Evolutionary conservation across 2,888 invertebrate species (phyloP).

Genomic region (Ephialtes manifestator): DNA sequence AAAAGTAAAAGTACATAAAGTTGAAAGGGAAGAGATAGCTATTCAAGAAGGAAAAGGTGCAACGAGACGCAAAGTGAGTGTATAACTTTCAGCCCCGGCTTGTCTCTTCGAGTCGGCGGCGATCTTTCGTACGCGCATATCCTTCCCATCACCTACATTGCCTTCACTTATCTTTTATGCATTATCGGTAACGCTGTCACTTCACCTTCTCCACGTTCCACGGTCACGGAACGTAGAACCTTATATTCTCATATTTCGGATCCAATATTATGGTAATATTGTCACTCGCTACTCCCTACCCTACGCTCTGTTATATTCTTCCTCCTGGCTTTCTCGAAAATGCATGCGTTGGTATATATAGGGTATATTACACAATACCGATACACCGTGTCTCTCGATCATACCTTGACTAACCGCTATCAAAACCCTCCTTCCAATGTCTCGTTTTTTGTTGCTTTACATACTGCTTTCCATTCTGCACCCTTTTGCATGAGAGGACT

Average conservation of each 20-base stretch:
- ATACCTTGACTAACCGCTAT: constrained; percentile 8
- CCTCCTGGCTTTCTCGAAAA: constrained; percentile 35
- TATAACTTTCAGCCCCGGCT: constrained; percentile 63
- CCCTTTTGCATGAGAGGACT: background rate
- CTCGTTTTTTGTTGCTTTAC: background rate
- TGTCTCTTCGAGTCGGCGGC: constrained; percentile 21
- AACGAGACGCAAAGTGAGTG: constrained; percentile 55
- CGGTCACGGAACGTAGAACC: constrained; percentile 34
- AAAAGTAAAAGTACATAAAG: constrained; percentile 50
- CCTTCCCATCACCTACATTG: constrained; percentile 37
- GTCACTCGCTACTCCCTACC: constrained; percentile 54
- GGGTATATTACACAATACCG: constrained; percentile 49
- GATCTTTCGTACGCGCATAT: constrained; percentile 32
- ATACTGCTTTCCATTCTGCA: background rate
- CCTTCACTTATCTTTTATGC: constrained; percentile 82
- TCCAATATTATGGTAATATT: constrained; percentile 83
- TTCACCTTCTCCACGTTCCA: constrained; percentile 46
- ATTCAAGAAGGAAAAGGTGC: constrained; percentile 14
- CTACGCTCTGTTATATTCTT: constrained; percentile 19
- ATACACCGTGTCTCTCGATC: constrained; percentile 38
- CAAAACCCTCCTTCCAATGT: constrained; percentile 3
- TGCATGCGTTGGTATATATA: constrained; percentile 38
- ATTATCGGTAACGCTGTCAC: constrained; percentile 75
- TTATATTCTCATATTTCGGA: constrained; percentile 79
- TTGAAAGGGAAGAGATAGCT: constrained; percentile 18